Evolutionary conservation across 2,797 vertebrate genomes (phyloP), one percentile per base, ranked within the genome.

Genomic region (Halcyon chelicuti): DNA sequence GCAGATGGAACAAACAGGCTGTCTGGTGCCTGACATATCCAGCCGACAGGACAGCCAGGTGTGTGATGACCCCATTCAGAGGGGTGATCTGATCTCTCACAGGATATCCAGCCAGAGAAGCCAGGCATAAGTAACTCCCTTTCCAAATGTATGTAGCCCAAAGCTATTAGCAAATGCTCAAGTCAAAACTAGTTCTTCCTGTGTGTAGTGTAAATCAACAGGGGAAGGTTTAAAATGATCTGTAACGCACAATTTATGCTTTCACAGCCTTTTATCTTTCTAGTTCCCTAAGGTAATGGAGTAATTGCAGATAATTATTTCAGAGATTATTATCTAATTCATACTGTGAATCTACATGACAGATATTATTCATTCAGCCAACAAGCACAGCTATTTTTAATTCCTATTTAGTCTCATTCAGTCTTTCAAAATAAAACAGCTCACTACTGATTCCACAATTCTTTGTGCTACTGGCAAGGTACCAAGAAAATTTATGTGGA

Each of bases 281-380:
- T 81, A 42, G 35, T 80, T 93, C 72, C 96, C 95, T 91, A 46
- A 91, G 84, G 96, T 86, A 77, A 93, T 39, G 68, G 39, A 90
- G 81, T 93, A 93, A 96, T 95, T 93, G 87, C 68, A 90, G 68
- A 54, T 75, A 95, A 94, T 96, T 94, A 72, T 88, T 88, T 86
- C 86, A 91, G 75, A 93, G 89, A 96, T 96, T 80, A 74, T 86
- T 82, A 88, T 96, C 92, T 91, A 83, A 77, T 90, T 91, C 89
- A 40, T 93, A 51, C 58, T 39, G 51, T 60, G 82, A 94, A 90
- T 83, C 91, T 86, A 72, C 78, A 73, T 62, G 87, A 93, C 84
- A 96, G 84, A 68, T 87, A 86, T 44, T 91, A 94, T 31, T 83
- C 62, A 72, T 90, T 65, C 74, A 86, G 72, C 35, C 54, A 92